Evolutionary conservation across 2,113 vertebrate species (phyloP).

Genomic region (Rhynchopsitta pachyrhyncha): DNA sequence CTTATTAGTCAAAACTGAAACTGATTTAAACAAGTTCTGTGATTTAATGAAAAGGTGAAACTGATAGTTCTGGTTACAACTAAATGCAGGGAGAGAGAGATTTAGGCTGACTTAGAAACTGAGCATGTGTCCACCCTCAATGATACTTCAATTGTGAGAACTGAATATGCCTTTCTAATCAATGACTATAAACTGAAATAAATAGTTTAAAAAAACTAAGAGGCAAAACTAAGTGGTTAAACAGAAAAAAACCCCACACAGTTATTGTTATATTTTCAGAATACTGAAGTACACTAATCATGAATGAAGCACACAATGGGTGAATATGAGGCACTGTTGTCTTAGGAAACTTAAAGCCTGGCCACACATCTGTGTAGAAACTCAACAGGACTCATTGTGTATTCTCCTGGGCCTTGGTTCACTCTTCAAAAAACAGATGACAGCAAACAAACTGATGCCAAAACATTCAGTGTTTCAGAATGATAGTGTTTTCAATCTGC

Average conservation of each 20-base stretch:
- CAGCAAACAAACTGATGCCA: background rate
- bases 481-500: background rate
- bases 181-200: background rate
- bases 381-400: background rate
- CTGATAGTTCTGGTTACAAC: background rate
- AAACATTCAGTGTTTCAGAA: background rate
- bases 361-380: background rate
- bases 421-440: background rate
- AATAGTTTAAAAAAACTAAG: background rate
- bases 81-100: background rate
- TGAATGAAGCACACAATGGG: background rate
- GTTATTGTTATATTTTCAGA: background rate
- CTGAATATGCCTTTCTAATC: background rate
- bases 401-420: background rate
- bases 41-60: background rate
- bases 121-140: background rate
- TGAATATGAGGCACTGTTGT: background rate
- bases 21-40: background rate
- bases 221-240: background rate
- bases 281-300: background rate
- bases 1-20: background rate
- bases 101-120: background rate
- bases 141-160: background rate
- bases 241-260: background rate
- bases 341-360: background rate